A percentile compares a stretch with the other conserved stretches of the same genome.
Conservation (phyloP, 2,113 vertebrate species). For the Nanorana parkeri region DNA sequence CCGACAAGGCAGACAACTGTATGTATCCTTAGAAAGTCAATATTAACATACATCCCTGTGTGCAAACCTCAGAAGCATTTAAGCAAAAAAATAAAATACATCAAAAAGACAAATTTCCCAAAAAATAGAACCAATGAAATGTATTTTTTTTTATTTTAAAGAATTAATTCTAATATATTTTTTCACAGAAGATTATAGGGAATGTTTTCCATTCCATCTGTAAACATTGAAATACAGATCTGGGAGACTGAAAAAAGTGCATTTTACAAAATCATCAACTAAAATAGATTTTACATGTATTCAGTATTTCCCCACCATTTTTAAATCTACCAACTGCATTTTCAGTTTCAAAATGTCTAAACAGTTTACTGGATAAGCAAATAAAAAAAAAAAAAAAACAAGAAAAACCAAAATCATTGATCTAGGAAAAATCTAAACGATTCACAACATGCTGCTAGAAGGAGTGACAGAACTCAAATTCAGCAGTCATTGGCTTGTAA, state of each 20-base stretch:
- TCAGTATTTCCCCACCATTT: constrained; percentile 63
- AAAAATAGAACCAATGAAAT: constrained; percentile 81
- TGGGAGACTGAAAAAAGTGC: constrained; percentile 80
- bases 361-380: constrained; percentile 60
- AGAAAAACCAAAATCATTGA: neutral
- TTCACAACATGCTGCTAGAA: constrained; percentile 69
- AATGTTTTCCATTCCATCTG: constrained; percentile 77
- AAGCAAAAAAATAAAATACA: neutral
- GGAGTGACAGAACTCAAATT: constrained; percentile 65
- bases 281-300: constrained; percentile 86
- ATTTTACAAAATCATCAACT: constrained; percentile 88
- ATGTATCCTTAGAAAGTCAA: too few relatives aligned
- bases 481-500: neutral
- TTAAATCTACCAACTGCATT: constrained; percentile 81
- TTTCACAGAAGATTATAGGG: constrained; percentile 78
- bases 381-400: neutral
- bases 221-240: constrained; percentile 87
- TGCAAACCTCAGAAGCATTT: too few relatives aligned
- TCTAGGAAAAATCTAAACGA: constrained; percentile 37
- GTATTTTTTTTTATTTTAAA: constrained; percentile 78
- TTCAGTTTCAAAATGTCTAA: constrained; percentile 83
- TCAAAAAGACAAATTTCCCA: constrained; percentile 71
- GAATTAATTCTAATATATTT: constrained; percentile 84
- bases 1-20: too few relatives aligned
- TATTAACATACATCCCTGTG: too few relatives aligned